Conservation (phyloP, 2,113 vertebrate species). For the Bucco capensis region DNA sequence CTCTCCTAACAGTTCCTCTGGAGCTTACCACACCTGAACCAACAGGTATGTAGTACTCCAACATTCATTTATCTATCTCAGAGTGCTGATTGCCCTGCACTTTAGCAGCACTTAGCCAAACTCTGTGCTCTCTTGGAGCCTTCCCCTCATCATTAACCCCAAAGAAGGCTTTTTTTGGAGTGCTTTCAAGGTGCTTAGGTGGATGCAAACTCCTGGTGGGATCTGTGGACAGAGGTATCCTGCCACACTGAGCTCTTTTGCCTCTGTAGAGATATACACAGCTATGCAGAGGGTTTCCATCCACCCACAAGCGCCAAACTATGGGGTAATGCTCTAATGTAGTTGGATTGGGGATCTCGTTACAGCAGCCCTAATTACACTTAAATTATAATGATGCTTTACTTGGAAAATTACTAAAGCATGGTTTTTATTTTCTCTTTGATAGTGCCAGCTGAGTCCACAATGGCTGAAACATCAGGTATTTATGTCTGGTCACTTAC, state of each 20-base stretch:
- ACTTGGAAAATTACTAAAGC: background rate
- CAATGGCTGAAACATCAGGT: background rate
- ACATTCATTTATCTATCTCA: background rate
- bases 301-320: background rate
- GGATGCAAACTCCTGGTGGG: background rate
- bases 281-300: fast-evolving
- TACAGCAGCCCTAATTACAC: background rate
- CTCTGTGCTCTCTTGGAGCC: fast-evolving
- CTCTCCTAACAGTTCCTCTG: background rate
- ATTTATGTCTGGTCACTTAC: background rate
- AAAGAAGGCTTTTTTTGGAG: background rate
- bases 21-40: background rate
- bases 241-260: background rate
- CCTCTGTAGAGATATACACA: background rate
- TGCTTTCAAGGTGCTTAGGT: background rate
- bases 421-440: background rate
- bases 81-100: background rate
- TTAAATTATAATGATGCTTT: background rate
- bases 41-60: background rate
- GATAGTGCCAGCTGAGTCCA: fast-evolving
- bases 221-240: background rate
- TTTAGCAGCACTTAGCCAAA: background rate
- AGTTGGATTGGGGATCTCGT: background rate
- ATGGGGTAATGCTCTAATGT: background rate
- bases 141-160: background rate